Percentiles rank a stretch among this genome's conserved stretches.
phyloP scores from a whole-genome alignment of 37 sponge, comb jelly and placozoan genomes.

The Spongilla lacustris region DNA sequence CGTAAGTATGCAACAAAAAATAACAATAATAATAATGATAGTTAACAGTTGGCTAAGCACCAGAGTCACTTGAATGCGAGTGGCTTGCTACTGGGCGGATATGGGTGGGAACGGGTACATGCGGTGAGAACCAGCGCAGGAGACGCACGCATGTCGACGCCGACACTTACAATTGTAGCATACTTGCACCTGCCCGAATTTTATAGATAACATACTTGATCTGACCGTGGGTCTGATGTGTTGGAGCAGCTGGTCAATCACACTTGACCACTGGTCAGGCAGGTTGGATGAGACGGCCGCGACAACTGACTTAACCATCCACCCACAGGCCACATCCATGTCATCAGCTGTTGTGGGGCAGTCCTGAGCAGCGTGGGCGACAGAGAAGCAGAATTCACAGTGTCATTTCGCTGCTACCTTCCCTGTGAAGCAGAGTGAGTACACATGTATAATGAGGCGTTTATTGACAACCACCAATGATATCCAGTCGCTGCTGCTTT shows the following conservation, averaged over 20 bases:
- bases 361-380: background rate
- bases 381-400: constrained; percentile 12
- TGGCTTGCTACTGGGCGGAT: background rate
- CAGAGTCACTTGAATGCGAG: background rate
- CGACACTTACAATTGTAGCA: background rate
- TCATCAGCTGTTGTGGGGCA: background rate
- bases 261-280: constrained; percentile 7
- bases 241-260: background rate
- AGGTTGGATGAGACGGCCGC: background rate
- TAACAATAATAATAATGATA: background rate
- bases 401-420: background rate
- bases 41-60: background rate
- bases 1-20: too few relatives aligned
- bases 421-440: constrained; percentile 24
- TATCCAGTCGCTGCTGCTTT: constrained; percentile 1
- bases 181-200: constrained; percentile 7
- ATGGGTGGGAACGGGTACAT: background rate
- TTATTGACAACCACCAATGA: background rate
- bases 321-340: background rate
- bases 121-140: constrained; percentile 6
- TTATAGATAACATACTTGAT: background rate
- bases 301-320: background rate
- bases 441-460: background rate
- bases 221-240: background rate
- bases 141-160: background rate